A percentile compares a stretch with the other conserved stretches of the same genome.
Evolutionary conservation across 2,888 invertebrate species (phyloP).

Genomic region (Mactromeris polynyma): DNA sequence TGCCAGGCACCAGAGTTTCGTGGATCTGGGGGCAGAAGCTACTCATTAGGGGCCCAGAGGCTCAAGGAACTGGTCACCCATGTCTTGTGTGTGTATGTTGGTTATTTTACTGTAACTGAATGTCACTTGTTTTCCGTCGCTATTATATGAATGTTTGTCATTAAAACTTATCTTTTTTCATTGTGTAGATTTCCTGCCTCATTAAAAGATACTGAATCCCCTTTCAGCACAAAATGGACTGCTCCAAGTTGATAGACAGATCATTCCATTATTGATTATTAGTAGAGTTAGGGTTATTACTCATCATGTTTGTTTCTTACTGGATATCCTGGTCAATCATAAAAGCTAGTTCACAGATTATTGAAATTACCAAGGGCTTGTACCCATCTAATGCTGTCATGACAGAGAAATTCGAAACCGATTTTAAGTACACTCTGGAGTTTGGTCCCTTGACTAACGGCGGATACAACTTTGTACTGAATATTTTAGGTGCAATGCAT

Average conservation of each 20-base stretch:
- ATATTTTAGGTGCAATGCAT: slow-evolving; percentile 20
- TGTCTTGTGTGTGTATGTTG: no score
- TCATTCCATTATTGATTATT: background rate
- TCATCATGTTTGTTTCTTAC: background rate
- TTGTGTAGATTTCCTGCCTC: no score
- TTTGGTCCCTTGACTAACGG: slow-evolving; percentile 9
- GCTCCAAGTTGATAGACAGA: background rate
- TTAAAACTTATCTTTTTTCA: no score
- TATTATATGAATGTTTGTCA: no score
- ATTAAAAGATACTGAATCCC: background rate
- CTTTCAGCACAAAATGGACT: background rate
- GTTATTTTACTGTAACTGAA: no score
- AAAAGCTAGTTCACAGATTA: background rate
- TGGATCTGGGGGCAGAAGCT: no score
- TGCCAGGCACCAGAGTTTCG: no score
- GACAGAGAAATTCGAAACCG: slow-evolving; percentile 27
- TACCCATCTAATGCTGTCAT: slow-evolving; percentile 11
- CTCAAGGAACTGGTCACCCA: no score
- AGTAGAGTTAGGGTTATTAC: background rate
- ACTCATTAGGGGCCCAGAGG: no score
- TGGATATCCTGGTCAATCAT: slow-evolving; percentile 34
- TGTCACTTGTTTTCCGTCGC: no score
- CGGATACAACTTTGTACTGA: slow-evolving; percentile 40
- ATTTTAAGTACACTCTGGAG: slow-evolving; percentile 35
- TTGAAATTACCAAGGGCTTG: slow-evolving; percentile 36